Evolutionary conservation across 2,888 invertebrate species (phyloP), one percentile per base, ranked within the genome.

Genomic region (Cataglyphis rosenhaueri): DNA sequence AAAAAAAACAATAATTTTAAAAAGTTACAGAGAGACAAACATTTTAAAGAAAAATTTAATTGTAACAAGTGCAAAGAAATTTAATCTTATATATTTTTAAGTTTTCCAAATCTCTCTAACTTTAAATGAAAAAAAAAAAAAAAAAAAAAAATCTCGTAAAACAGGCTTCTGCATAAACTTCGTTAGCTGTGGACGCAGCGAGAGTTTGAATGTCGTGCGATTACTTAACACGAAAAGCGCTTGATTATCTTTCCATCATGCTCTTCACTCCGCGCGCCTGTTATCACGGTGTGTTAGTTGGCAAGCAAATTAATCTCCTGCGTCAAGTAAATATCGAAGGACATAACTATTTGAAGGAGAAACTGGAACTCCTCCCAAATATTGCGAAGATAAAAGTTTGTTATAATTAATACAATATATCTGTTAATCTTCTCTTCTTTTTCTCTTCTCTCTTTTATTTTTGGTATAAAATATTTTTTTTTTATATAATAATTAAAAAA

Each of bases 191-290:
- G 48, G 25, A 35, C 18, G 35, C 12, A 25, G 52, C 35, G 25
- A 52, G 65, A 48, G 25, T 48, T 64, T 74, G 62, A 75, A 75
- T 52, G 25, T 52, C 25, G n/a, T 38, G 18, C n/a, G 35, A 75
- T 75, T 75, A 75, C 25, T 75, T 75, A 52, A 52, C 65, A n/a
- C 48, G 38, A 3, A 74, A 62, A 62, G 62, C 21, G 21, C 29
- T 64, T 21, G 44, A 74, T 74, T 64, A 64, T 75, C 35, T 48
- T 75, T 64, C 64, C 10, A n/a, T 10, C 55, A 12, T 48, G 10
- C 12, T 48, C 10, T 48, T 48, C 32, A 38, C n/a, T 62, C 32
- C 32, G 9, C 35, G 0, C n/a, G 21, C 15, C 35, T 15, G 21
- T 61, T 32, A 61, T 62, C n/a, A 21, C 21, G 41, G 12, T 25